Percentiles rank a stretch among this genome's conserved stretches.
Evolutionary conservation across 1,140 invertebrate genomes (phyloP).

Genomic region (Dendroctonus valens): DNA sequence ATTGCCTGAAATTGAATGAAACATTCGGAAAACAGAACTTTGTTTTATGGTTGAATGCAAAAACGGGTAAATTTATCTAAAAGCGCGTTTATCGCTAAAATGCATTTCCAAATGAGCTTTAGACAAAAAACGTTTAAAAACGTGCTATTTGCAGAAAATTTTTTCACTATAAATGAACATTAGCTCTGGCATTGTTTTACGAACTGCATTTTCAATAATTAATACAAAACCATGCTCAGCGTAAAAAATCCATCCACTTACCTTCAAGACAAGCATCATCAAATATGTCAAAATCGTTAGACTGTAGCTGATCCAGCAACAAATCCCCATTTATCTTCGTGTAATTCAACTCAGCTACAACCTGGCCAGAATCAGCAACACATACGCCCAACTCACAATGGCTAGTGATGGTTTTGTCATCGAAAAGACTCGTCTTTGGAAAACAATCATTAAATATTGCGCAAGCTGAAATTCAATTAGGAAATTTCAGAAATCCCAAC

Average conservation of each 20-base stretch:
- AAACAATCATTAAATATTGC: slow-evolving; percentile 23
- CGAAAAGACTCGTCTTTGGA: neutral
- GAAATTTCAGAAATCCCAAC: neutral
- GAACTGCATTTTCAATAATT: too few relatives aligned
- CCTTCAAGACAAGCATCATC: neutral
- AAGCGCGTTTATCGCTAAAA: neutral
- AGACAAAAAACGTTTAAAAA: neutral
- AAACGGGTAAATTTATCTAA: neutral
- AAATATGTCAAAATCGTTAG: neutral
- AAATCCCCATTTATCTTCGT: neutral
- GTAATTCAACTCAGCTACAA: neutral
- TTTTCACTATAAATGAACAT: too few relatives aligned
- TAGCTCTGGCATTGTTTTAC: too few relatives aligned
- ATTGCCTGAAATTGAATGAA: slow-evolving; percentile 7
- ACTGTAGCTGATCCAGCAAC: neutral
- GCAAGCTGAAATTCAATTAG: slow-evolving; percentile 22
- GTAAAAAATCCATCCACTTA: too few relatives aligned
- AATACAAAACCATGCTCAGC: too few relatives aligned
- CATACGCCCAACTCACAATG: slow-evolving; percentile 25
- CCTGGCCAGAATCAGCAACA: neutral
- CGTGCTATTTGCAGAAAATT: too few relatives aligned
- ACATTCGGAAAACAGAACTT: neutral
- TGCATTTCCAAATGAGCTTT: neutral
- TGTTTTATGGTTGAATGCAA: neutral
- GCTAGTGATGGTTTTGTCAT: neutral